Evolutionary conservation across 2,888 invertebrate genomes (phyloP).

Genomic region (Leucozona laternaria): DNA sequence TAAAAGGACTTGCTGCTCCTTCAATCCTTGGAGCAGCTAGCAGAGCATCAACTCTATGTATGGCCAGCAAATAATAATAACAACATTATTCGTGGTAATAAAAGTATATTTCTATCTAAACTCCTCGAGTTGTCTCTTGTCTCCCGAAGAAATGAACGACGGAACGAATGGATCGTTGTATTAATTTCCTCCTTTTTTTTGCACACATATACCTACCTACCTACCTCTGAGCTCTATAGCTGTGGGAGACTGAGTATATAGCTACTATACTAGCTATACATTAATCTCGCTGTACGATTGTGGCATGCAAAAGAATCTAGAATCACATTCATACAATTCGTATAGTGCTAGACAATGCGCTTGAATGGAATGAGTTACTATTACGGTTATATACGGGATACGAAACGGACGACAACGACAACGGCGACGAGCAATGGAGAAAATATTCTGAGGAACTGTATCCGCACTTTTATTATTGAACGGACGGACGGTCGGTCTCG

Average conservation of each 20-base stretch:
- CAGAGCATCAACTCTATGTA: slow-evolving; percentile 35
- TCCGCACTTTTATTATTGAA: slow-evolving; percentile 72
- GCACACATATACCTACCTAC: slow-evolving; percentile 27
- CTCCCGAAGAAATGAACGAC: slow-evolving; percentile 38
- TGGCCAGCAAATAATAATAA: slow-evolving; percentile 71
- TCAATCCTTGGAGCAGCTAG: slow-evolving; percentile 32
- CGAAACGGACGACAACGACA: slow-evolving; percentile 35
- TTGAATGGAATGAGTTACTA: slow-evolving; percentile 68
- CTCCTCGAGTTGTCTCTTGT: slow-evolving; percentile 34
- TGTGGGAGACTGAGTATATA: neutral
- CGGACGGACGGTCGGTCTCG: slow-evolving; percentile 42
- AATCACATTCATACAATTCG: slow-evolving; percentile 61
- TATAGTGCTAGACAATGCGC: slow-evolving; percentile 64
- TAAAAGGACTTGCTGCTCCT: slow-evolving; percentile 55
- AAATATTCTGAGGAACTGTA: slow-evolving; percentile 64
- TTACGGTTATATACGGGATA: slow-evolving; percentile 31
- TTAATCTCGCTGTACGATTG: slow-evolving; percentile 8
- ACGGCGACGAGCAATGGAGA: slow-evolving; percentile 28
- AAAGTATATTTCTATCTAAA: slow-evolving; percentile 59
- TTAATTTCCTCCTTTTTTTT: slow-evolving; percentile 62
- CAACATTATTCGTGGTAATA: slow-evolving; percentile 71
- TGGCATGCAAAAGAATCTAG: slow-evolving; percentile 58
- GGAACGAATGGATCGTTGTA: slow-evolving; percentile 55
- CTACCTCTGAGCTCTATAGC: too few species aligned
- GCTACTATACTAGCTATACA: neutral